Evolutionary conservation across 2,797 vertebrate genomes (phyloP).

Genomic region (Saxicola maurus): DNA sequence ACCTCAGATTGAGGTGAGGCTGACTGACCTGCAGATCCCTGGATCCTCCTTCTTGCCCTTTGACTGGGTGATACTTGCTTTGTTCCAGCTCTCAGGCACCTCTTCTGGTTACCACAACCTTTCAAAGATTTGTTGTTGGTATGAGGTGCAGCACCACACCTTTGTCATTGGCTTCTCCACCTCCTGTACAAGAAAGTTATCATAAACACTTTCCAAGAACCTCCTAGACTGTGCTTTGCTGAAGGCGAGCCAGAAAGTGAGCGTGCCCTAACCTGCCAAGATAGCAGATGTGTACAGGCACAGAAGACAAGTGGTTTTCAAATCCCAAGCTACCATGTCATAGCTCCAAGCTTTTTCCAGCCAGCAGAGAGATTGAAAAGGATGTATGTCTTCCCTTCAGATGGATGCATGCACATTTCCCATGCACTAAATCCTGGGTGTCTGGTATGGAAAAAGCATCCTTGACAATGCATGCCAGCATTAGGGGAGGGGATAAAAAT

Average conservation of each 20-base stretch:
- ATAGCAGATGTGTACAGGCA: background rate
- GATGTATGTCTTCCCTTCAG: background rate
- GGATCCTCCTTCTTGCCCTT: background rate
- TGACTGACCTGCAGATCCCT: background rate
- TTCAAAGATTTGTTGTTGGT: background rate
- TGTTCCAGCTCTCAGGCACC: background rate
- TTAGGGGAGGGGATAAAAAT: background rate
- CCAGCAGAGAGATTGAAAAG: background rate
- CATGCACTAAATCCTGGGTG: background rate
- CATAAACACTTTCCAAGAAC: background rate
- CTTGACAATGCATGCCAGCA: background rate
- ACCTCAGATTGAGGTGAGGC: background rate
- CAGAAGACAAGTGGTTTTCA: background rate
- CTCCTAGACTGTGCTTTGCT: background rate
- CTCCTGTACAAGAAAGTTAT: background rate
- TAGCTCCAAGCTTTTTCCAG: background rate
- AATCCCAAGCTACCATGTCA: background rate
- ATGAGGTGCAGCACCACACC: background rate
- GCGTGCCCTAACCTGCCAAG: rapidly evolving
- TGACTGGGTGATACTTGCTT: background rate
- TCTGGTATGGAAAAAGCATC: background rate
- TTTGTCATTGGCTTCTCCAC: background rate
- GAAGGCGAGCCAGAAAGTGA: background rate
- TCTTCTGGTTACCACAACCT: background rate
- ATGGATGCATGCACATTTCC: rapidly evolving